Evolutionary conservation across 2,113 vertebrate genomes (phyloP).

Genomic region (Pteronura brasiliensis): DNA sequence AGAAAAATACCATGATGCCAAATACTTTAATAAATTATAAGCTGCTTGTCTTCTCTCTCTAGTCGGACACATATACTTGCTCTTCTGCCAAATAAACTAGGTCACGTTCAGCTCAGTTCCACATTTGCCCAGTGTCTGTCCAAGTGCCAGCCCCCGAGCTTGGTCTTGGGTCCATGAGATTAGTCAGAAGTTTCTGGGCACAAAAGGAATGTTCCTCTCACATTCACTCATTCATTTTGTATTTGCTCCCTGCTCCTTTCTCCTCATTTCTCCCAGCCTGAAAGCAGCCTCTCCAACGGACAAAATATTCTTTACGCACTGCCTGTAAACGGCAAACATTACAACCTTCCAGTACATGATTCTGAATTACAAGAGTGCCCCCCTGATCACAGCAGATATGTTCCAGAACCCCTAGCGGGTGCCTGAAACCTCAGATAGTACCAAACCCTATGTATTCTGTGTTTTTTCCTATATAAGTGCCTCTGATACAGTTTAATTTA

Average conservation of each 20-base stretch:
- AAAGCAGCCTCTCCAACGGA: background rate
- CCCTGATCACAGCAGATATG: background rate
- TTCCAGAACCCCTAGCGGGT: background rate
- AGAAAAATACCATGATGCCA: background rate
- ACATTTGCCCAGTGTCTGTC: background rate
- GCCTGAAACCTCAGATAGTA: background rate
- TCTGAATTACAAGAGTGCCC: background rate
- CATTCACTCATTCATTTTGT: background rate
- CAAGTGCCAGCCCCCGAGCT: background rate
- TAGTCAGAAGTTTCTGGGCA: no score
- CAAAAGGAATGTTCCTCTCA: background rate
- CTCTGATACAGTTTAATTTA: background rate
- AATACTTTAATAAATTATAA: background rate
- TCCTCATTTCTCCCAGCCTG: background rate
- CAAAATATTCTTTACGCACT: background rate
- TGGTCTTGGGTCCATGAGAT: rapidly evolving
- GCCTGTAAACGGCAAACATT: background rate
- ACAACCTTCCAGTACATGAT: background rate
- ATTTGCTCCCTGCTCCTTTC: background rate
- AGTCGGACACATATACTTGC: background rate
- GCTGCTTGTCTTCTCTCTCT: background rate
- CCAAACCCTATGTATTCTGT: background rate
- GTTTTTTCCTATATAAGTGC: background rate
- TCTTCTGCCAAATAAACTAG: background rate
- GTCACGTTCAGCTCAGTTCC: background rate